Evolutionary conservation across 1,140 invertebrate species (phyloP).

Genomic region (Coptotermes formosanus): DNA sequence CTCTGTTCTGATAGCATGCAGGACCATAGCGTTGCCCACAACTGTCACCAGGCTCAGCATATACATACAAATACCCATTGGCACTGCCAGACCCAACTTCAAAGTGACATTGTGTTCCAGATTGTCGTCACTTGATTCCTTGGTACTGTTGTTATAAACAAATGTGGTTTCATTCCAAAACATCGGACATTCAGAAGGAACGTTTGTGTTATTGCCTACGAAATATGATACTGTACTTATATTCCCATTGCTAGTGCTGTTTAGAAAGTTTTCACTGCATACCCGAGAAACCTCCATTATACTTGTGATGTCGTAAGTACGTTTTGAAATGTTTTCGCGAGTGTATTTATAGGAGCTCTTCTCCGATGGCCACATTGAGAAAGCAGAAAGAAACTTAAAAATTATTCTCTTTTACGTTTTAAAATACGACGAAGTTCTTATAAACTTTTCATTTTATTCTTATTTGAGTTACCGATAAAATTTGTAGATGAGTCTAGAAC

Average conservation of each 20-base stretch:
- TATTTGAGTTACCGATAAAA: not conserved
- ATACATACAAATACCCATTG: slow-evolving; percentile 46
- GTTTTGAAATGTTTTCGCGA: not conserved
- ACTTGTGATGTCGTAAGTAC: not conserved
- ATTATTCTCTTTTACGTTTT: too few relatives aligned
- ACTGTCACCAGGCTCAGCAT: slow-evolving; percentile 47
- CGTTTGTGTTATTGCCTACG: not conserved
- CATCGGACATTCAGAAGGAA: not conserved
- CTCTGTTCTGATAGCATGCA: slow-evolving; percentile 52
- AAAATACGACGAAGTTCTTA: not conserved
- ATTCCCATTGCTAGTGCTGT: not conserved
- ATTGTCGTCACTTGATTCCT: not conserved
- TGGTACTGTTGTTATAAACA: not conserved
- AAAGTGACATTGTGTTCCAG: not conserved
- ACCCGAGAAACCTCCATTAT: not conserved
- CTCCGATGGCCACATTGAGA: not conserved
- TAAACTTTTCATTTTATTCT: not conserved
- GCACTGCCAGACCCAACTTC: slow-evolving; percentile 36
- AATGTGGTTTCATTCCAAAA: not conserved
- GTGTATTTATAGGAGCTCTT: not conserved
- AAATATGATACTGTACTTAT: not conserved
- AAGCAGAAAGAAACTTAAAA: not conserved
- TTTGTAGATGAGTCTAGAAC: too few relatives aligned
- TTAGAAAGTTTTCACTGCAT: not conserved
- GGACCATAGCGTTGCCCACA: slow-evolving; percentile 51